These are phyloP conservation scores for Geodia barretti DNA, from an alignment of 37 sponge, comb jelly and placozoan genomes.

Conservation along the genomic window DNA sequence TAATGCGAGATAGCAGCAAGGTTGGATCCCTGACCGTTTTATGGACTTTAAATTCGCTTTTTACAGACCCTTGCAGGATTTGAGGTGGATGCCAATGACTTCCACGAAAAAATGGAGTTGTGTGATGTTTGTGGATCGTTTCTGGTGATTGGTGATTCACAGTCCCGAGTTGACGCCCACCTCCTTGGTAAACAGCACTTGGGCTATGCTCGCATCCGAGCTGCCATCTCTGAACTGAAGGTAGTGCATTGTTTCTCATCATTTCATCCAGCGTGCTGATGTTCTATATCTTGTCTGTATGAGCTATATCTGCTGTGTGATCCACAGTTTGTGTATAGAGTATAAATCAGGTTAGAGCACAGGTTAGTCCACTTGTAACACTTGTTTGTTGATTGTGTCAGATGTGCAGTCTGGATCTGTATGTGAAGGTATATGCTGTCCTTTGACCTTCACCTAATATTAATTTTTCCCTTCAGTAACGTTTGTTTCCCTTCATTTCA, in stretches of 20 bases:
- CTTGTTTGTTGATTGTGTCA: neutral
- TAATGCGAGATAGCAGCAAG: neutral
- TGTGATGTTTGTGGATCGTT: conserved; percentile 96
- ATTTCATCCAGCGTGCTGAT: neutral
- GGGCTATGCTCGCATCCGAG: conserved; percentile 81
- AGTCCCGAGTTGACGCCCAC: conserved; percentile 90
- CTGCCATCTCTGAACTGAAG: conserved; percentile 78
- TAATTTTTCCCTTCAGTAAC: too few relatives aligned
- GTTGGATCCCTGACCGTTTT: too few relatives aligned
- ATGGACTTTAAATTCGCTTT: too few relatives aligned
- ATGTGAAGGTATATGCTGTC: neutral
- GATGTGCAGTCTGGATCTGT: neutral
- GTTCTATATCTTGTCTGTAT: neutral
- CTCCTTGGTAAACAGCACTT: conserved; percentile 95
- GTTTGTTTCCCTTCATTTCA: neutral
- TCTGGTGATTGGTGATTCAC: conserved; percentile 93
- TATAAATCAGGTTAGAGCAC: conserved; percentile 1
- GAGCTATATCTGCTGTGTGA: neutral
- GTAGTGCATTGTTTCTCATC: conserved; percentile 32
- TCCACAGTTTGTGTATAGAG: neutral
- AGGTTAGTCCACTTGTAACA: neutral
- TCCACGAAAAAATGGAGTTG: conserved; percentile 95
- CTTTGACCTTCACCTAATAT: too few relatives aligned
- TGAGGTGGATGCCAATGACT: conserved; percentile 70
- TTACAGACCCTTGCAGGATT: conserved; percentile 66